Percentiles rank a stretch among this genome's conserved stretches.
Evolutionary conservation across 2,888 invertebrate species (phyloP).

Genomic region (Spodoptera littoralis): DNA sequence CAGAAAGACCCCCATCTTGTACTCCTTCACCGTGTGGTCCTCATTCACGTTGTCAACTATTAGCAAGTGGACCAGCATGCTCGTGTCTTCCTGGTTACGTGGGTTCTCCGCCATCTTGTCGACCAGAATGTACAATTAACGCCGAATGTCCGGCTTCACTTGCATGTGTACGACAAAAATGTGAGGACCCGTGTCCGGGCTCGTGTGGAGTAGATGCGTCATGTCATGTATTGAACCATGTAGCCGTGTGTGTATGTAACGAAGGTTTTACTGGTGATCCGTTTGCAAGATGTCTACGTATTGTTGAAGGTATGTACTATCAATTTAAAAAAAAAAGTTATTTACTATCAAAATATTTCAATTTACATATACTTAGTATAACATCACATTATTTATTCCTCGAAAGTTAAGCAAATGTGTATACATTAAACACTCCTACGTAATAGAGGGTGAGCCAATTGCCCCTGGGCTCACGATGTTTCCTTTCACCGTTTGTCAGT

Average conservation of each 20-base stretch:
- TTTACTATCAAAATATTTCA: no score
- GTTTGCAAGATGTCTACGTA: slow-evolving; percentile 91
- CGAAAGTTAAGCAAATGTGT: no score
- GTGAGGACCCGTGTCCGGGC: slow-evolving; percentile 94
- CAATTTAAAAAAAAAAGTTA: no score
- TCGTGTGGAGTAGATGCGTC: slow-evolving; percentile 94
- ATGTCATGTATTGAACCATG: slow-evolving; percentile 93
- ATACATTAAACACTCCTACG: no score
- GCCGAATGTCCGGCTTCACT: slow-evolving; percentile 93
- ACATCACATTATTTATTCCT: no score
- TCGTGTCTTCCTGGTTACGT: slow-evolving; percentile 93
- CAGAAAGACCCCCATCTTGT: slow-evolving; percentile 92
- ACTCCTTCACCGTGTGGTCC: slow-evolving; percentile 95
- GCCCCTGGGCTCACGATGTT: no score
- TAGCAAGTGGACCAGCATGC: slow-evolving; percentile 93
- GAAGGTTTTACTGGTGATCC: slow-evolving; percentile 94
- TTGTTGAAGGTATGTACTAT: slow-evolving; percentile 79
- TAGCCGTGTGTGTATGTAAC: slow-evolving; percentile 94
- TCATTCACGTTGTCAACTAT: slow-evolving; percentile 93
- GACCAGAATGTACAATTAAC: slow-evolving; percentile 94
- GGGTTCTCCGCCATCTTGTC: slow-evolving; percentile 93
- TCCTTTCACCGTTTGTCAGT: no score
- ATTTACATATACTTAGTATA: no score
- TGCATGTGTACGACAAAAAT: slow-evolving; percentile 94
- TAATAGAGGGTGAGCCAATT: no score